Percentiles rank a stretch among this genome's conserved stretches.
Conservation (phyloP, 2,888 invertebrate species). For the Eumerus sabulonum region DNA sequence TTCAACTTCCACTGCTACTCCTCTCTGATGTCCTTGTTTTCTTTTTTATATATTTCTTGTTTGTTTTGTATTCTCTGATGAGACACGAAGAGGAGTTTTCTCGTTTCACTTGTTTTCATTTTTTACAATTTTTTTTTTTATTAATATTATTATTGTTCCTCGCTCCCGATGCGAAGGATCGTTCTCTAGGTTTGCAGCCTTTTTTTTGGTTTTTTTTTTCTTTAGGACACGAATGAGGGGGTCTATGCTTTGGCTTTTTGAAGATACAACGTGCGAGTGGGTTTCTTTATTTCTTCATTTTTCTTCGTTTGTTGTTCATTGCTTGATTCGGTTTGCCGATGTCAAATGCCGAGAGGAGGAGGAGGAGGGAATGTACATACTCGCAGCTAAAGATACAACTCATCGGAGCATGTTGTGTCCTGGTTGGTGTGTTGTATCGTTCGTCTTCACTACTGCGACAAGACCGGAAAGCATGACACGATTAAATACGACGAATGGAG, state of each 20-base stretch:
- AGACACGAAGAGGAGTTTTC: constrained; percentile 29
- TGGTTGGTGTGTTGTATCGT: constrained; percentile 8
- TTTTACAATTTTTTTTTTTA: constrained; percentile 5
- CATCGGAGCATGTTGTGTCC: not conserved
- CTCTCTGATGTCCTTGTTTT: constrained; percentile 12
- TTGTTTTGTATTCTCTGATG: constrained; percentile 6
- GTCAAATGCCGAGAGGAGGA: no score
- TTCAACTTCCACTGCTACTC: no score
- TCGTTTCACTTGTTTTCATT: constrained; percentile 37
- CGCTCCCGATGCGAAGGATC: constrained; percentile 22
- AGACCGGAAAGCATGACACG: constrained; percentile 42
- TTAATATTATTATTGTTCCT: constrained; percentile 26
- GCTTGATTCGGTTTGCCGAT: not conserved
- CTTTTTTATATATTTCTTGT: no score
- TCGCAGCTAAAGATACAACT: no score
- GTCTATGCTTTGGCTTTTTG: not conserved
- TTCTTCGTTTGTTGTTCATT: not conserved
- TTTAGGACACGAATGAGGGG: no score
- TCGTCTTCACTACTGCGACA: constrained; percentile 41
- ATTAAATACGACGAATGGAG: constrained; percentile 23
- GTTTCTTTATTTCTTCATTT: constrained; percentile 36
- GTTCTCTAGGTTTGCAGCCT: not conserved
- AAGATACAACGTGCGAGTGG: constrained; percentile 23
- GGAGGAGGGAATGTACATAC: no score
- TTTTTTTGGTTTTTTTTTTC: not conserved